Percentiles rank a stretch among this genome's conserved stretches.
Conservation (phyloP, 2,888 invertebrate genomes). For the Trimorus sp. region DNA sequence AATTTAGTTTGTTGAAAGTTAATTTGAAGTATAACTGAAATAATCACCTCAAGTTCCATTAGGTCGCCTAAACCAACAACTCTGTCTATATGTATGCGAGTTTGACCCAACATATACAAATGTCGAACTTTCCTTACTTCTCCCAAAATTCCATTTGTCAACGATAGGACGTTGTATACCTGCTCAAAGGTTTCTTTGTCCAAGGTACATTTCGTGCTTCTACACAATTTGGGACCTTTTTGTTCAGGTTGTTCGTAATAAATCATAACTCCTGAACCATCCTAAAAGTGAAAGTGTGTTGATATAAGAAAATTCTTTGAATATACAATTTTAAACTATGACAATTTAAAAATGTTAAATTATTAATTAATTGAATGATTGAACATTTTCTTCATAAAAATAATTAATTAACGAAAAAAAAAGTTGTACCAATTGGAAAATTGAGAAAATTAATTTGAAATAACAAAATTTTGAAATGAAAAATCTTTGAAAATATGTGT, state of each 20-base stretch:
- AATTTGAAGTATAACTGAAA: too few species aligned
- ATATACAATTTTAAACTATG: too few species aligned
- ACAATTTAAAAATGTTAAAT: too few species aligned
- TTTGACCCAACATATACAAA: conserved; percentile 91
- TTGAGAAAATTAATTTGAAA: conserved; percentile 18
- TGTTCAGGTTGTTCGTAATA: conserved; percentile 90
- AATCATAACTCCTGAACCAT: conserved; percentile 86
- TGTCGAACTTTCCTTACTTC: conserved; percentile 89
- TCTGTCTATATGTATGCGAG: conserved; percentile 93
- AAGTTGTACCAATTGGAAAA: too few species aligned
- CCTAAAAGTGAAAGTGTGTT: too few species aligned
- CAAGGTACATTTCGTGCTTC: conserved; percentile 82
- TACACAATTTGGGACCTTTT: conserved; percentile 88
- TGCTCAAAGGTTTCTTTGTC: conserved; percentile 82
- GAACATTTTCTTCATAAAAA: too few species aligned
- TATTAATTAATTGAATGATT: too few species aligned
- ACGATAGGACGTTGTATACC: conserved; percentile 83
- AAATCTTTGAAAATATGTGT: too few species aligned
- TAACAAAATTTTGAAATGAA: background rate
- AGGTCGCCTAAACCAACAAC: conserved; percentile 91
- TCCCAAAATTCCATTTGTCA: conserved; percentile 88
- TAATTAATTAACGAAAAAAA: too few species aligned
- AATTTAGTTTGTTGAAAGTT: too few species aligned
- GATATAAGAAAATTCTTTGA: too few species aligned
- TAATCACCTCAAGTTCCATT: conserved; percentile 92